phyloP scores from a whole-genome alignment of 2,888 invertebrate genomes.

The Sialis fuliginosa region DNA sequence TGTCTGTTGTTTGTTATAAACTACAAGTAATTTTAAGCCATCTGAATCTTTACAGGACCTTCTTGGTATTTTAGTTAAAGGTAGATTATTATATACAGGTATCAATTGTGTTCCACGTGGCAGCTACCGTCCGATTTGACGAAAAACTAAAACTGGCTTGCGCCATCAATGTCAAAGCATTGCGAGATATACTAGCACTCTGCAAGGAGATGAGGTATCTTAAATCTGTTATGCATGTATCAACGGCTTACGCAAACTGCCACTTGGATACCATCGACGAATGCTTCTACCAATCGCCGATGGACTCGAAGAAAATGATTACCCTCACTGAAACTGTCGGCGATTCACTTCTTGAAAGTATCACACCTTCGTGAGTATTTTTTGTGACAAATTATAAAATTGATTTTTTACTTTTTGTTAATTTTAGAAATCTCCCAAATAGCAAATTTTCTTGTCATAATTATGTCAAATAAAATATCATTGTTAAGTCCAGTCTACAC shows the following conservation, averaged over 20 bases:
- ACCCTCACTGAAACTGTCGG: constrained; percentile 29
- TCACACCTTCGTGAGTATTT: constrained; percentile 35
- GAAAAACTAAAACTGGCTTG: constrained; percentile 55
- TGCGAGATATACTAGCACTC: constrained; percentile 42
- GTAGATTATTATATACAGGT: constrained; percentile 14
- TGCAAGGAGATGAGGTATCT: constrained; percentile 45
- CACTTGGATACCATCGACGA: constrained; percentile 29
- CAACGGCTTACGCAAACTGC: constrained; percentile 40
- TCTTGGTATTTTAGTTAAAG: no score
- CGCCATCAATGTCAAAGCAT: constrained; percentile 54
- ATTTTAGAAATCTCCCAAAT: no score
- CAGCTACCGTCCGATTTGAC: constrained; percentile 47
- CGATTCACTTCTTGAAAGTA: constrained; percentile 30
- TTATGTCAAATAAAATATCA: no score
- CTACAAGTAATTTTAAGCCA: no score
- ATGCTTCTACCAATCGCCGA: constrained; percentile 32
- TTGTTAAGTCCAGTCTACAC: no score
- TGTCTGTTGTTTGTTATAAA: no score
- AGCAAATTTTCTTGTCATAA: no score
- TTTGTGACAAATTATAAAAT: no score
- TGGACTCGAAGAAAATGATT: constrained; percentile 31
- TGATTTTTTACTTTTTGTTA: no score
- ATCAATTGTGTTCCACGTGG: constrained; percentile 35
- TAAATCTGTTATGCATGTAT: constrained; percentile 37
- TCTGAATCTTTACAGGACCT: no score